phyloP scores from a whole-genome alignment of 2,888 invertebrate species.

The Disparrhopalites patrizii region DNA sequence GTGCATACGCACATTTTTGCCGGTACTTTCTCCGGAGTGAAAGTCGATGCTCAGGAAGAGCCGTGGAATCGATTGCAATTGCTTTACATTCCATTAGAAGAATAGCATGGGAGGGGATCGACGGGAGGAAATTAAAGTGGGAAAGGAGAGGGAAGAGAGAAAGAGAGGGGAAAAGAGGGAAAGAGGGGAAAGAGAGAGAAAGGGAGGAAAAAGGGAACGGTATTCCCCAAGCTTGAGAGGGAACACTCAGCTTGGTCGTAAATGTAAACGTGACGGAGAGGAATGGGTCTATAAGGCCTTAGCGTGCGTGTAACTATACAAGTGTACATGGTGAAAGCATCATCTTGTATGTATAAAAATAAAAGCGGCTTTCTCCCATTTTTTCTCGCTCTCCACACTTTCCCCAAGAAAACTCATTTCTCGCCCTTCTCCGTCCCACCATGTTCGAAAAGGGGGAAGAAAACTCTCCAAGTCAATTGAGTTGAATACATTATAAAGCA shows the following conservation, averaged over 20 bases:
- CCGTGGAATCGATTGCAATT: conserved; percentile 17
- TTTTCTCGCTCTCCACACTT: too few species aligned
- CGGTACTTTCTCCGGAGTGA: background rate
- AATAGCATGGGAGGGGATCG: background rate
- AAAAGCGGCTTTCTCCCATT: conserved; percentile 2
- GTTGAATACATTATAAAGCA: conserved; percentile 32
- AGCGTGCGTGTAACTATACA: background rate
- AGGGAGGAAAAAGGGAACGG: background rate
- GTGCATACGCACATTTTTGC: background rate
- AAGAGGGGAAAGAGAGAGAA: background rate
- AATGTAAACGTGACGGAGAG: conserved; percentile 9
- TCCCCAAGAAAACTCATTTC: too few species aligned
- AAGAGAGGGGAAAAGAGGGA: background rate
- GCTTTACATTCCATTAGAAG: conserved; percentile 21
- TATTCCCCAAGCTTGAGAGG: background rate
- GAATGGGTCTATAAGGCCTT: too few species aligned
- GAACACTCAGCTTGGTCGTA: background rate
- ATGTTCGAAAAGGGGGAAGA: background rate
- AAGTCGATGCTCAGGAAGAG: background rate
- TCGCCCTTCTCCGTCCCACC: too few species aligned
- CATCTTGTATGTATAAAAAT: too few species aligned
- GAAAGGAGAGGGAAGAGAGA: background rate
- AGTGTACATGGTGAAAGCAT: too few species aligned
- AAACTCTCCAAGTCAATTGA: conserved; percentile 17
- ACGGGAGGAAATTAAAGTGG: background rate